phyloP scores from a whole-genome alignment of 2,888 invertebrate genomes.

The Rhyacophila evoluta region DNA sequence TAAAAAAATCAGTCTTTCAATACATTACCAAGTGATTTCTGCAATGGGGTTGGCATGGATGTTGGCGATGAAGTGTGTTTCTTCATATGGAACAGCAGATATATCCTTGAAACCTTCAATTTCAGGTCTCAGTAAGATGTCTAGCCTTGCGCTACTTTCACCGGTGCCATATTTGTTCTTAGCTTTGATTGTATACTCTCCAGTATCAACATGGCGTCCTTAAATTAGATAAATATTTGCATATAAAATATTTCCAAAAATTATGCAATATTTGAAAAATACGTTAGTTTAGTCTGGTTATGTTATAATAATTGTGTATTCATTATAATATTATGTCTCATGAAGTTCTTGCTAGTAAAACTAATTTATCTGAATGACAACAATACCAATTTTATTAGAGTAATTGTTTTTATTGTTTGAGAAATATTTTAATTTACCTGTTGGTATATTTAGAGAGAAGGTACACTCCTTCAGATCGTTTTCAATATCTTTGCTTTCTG shows the following conservation, averaged over 20 bases:
- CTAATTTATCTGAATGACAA: too few relatives aligned
- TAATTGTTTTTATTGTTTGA: too few relatives aligned
- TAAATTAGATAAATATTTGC: not conserved
- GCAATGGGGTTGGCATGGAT: constrained; percentile 93
- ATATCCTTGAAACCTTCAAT: constrained; percentile 81
- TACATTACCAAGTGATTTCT: constrained; percentile 82
- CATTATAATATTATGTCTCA: too few relatives aligned
- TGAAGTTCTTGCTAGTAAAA: too few relatives aligned
- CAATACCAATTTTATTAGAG: too few relatives aligned
- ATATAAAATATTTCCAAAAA: too few relatives aligned
- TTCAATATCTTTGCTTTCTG: constrained; percentile 76
- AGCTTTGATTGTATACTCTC: constrained; percentile 83
- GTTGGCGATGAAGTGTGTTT: constrained; percentile 82
- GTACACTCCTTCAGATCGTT: constrained; percentile 86
- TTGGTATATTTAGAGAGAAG: constrained; percentile 81
- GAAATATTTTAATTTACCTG: too few relatives aligned
- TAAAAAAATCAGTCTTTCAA: too few relatives aligned
- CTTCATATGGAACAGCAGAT: constrained; percentile 80
- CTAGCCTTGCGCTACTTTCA: constrained; percentile 80
- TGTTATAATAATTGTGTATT: too few relatives aligned
- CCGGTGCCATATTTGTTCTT: constrained; percentile 85
- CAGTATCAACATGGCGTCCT: constrained; percentile 82
- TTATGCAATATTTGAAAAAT: too few relatives aligned
- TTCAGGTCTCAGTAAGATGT: constrained; percentile 83
- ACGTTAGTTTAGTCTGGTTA: too few relatives aligned